Percentiles rank a stretch among this genome's conserved stretches.
Conservation (phyloP, 2,888 invertebrate genomes). For the Agapostemon virescens region DNA sequence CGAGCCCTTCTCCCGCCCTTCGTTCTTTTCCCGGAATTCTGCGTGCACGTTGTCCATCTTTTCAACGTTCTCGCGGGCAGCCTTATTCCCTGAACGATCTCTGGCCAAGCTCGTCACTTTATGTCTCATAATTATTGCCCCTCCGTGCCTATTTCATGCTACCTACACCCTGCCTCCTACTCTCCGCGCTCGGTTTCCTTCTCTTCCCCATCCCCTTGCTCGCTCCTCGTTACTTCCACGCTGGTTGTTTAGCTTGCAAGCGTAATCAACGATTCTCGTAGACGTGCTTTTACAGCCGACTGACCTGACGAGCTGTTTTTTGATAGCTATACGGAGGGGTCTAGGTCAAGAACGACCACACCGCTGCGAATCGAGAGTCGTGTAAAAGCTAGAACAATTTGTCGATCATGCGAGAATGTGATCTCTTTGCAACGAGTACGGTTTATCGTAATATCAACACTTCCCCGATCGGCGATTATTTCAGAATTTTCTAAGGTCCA, state of each 20-base stretch:
- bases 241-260: neutral
- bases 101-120: conserved; percentile 77
- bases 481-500: too few species aligned
- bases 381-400: too few species aligned
- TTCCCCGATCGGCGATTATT: too few species aligned
- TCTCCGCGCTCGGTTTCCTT: conserved; percentile 28
- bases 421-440: too few species aligned
- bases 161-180: conserved; percentile 41
- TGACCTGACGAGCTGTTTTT: neutral
- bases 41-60: conserved; percentile 56
- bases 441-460: neutral
- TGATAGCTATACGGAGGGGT: neutral
- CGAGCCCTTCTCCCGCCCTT: conserved; percentile 40
- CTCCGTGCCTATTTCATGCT: conserved; percentile 72
- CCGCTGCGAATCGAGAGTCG: neutral
- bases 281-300: conserved; percentile 1
- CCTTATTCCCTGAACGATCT: conserved; percentile 66
- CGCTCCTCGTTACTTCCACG: conserved; percentile 11
- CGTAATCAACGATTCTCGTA: conserved; percentile 12
- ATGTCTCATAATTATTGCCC: conserved; percentile 79
- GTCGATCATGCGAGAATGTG: neutral
- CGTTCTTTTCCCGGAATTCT: conserved; percentile 65
- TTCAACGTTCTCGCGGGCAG: conserved; percentile 52
- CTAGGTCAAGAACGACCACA: neutral
- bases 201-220: neutral